Evolutionary conservation across 1,140 invertebrate genomes (phyloP).

Genomic region (Diuraphis noxia): DNA sequence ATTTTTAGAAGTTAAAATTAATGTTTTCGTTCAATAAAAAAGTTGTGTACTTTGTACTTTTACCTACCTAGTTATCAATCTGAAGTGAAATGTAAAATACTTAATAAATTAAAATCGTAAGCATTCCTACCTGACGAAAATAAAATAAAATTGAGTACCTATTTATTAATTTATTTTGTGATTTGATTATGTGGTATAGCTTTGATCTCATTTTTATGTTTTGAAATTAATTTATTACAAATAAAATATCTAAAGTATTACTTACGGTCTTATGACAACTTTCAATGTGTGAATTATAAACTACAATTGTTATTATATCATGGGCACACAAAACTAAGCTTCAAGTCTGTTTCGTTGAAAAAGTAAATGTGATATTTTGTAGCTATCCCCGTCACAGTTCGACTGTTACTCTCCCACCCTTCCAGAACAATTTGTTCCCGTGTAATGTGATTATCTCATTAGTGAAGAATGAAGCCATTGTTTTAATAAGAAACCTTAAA

Average conservation of each 20-base stretch:
- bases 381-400: background rate
- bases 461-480: constrained; percentile 47
- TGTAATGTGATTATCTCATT: constrained; percentile 48
- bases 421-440: background rate
- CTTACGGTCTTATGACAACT: background rate
- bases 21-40: background rate
- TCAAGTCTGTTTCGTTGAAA: background rate
- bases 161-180: background rate
- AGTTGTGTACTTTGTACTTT: background rate
- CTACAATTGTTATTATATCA: background rate
- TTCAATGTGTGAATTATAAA: background rate
- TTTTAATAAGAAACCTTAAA: constrained; percentile 47
- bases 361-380: constrained; percentile 37
- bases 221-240: background rate
- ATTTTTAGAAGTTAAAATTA: background rate
- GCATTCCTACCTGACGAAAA: background rate
- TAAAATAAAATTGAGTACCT: background rate
- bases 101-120: background rate
- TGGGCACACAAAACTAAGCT: background rate
- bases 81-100: background rate
- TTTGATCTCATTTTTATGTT: background rate
- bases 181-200: constrained; percentile 14
- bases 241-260: constrained; percentile 12
- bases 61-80: background rate
- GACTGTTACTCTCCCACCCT: background rate